Conservation (phyloP, 1,140 invertebrate genomes). For the Drosophila saltans region DNA sequence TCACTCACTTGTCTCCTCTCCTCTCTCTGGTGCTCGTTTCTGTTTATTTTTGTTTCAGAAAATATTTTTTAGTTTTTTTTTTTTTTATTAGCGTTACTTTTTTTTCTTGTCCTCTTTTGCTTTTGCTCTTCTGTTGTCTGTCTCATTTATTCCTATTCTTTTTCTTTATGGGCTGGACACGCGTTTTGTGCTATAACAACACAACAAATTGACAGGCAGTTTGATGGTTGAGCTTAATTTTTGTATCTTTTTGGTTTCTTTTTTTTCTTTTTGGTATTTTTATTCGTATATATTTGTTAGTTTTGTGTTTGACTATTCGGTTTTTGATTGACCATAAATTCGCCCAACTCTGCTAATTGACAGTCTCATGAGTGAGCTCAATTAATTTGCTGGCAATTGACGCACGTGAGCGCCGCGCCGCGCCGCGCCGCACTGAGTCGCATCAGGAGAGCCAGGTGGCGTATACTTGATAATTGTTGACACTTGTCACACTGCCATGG, state of each 20-base stretch:
- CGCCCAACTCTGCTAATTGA: constrained; percentile 65
- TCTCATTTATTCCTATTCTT: constrained; percentile 24
- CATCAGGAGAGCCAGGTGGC: constrained; percentile 53
- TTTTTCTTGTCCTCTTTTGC: constrained; percentile 18
- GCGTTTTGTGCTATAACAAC: constrained; percentile 35
- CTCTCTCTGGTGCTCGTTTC: neutral
- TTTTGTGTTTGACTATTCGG: constrained; percentile 10
- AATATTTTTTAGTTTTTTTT: constrained; percentile 20
- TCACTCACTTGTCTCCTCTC: neutral
- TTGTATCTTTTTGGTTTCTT: constrained; percentile 15
- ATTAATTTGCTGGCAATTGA: constrained; percentile 75
- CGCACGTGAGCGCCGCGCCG: constrained; percentile 51
- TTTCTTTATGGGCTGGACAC: constrained; percentile 55
- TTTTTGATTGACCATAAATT: constrained; percentile 58
- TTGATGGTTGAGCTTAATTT: constrained; percentile 5
- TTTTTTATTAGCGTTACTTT: constrained; percentile 31
- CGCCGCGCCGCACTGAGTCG: neutral
- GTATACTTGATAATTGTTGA: constrained; percentile 80
- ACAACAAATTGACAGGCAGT: constrained; percentile 31
- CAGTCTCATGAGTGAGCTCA: constrained; percentile 75
- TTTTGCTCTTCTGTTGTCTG: constrained; percentile 23
- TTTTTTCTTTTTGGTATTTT: constrained; percentile 8
- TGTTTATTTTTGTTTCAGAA: constrained; percentile 10
- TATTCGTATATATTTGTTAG: constrained; percentile 20
- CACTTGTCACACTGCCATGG: constrained; percentile 65